Base-by-base conservation (phyloP, 1,140 invertebrate genomes). In the Habropoda laboriosa region DNA sequence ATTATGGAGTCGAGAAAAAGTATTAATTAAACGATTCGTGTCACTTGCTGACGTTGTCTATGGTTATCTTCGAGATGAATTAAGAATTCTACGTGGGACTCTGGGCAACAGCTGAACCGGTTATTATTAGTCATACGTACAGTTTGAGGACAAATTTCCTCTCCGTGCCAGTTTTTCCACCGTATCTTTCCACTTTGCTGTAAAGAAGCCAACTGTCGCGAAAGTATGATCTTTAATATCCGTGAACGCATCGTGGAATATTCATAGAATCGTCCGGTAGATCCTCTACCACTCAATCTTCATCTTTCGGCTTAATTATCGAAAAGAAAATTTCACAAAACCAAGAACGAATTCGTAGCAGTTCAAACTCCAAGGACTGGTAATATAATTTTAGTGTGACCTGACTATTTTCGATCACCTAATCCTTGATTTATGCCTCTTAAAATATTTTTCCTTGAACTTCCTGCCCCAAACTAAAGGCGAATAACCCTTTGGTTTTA, bases 11-110 rank as follows among this genome's bases (percentile, higher is more conserved):
- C 35, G 16, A 13, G 38, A 35, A 76, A 18, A 51, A 67, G 57
- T 63, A 76, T 76, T 76, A 76, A 76, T 76, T 63, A 63, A 67
- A 68, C 35, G 73, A 57, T 68, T 66, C 51, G 21, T 27, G 30
- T 63, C 49, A 67, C 61, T 57, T 45, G 63, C 73, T 68, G 73
- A 57, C 51, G 67, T 38, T 18, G 27, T 8, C 10, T 12, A 16
- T 12, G 30, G 6, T 57, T 67, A 68, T 76, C 73, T 67, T 66
- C 61, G 51, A 42, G 47, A 67, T 76, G 73, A 76, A 76, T 45
- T 68, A 45, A 67, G 74, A 68, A 67, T 66, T 68, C 30, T 13
- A 5, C 8, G 60, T n/a, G 27, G 16, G 32, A 76, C 32, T 42
- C 40, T 55, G 30, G 49, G 27, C 12, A 38, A 12, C 18, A 4